Base-by-base conservation (phyloP, 2,113 vertebrate species). In the Rissa tridactyla region DNA sequence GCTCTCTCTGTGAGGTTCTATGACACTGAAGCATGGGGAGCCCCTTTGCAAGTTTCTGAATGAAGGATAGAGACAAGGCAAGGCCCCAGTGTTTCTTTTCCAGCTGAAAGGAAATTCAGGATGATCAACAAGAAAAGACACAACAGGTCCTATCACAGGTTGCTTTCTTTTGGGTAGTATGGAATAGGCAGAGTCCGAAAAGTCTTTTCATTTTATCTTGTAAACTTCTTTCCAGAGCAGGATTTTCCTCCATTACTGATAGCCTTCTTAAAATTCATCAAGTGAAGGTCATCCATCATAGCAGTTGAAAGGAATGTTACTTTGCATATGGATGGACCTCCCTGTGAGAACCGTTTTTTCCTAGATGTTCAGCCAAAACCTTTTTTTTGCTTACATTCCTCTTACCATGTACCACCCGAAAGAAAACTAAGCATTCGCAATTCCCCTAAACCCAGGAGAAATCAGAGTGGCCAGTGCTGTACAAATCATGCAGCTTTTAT, bases 281-380 rank as follows among this genome's bases (percentile, higher is more conserved):
- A 38, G 36, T 78, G 64, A 84, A 90, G 38, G 44, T 65, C 47
- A 76, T 92, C 44, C 38, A 52, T 87, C 77, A 79, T 6, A 91
- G 36, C 27, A 72, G 38, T 2, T 90, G 80, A 51, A 92, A 75
- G 57, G 82, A 92, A 38, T 65, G 77, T 87, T 94, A 17, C 40
- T 92, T 89, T 94, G 70, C 54, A 65, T 75, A 89, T 91, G 70
- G 84, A 94, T 76, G 40, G 77, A 93, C 80, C 52, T 94, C 88
- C 73, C 36, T 68, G 69, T 69, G 47, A 86, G 83, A 93, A 18
- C 4, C 19, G 27, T 78, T 49, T 70, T 60, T 75, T 27, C 2
- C 26, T 62, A 69, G 76, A 57, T 36, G 5, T 60, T 86, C 75
- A 86, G 77, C 69, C 80, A 94, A 88, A 80, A 54, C 11, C 1